Evolutionary conservation across 2,888 invertebrate species (phyloP).

Genomic region (Dynastes grantii): DNA sequence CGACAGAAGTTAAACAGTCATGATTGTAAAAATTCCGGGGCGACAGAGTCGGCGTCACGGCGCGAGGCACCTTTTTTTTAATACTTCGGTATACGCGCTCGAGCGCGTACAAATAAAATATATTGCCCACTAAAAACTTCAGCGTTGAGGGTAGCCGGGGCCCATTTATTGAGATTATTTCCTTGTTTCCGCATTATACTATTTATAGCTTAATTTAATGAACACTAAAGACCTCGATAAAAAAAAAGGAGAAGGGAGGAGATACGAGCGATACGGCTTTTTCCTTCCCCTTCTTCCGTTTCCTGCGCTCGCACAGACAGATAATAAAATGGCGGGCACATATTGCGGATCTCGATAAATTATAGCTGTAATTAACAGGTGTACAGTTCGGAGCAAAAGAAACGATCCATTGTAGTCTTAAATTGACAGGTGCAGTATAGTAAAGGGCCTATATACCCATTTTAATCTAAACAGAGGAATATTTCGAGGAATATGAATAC

Average conservation of each 20-base stretch:
- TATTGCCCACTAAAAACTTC: constrained; percentile 37
- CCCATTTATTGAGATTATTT: constrained; percentile 46
- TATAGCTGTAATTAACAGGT: constrained; percentile 26
- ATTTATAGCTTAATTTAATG: constrained; percentile 51
- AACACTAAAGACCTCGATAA: constrained; percentile 39
- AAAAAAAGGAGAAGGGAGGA: constrained; percentile 8
- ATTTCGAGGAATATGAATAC: too few species aligned
- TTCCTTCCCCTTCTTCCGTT: not conserved
- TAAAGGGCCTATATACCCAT: too few species aligned
- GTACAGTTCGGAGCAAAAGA: not conserved
- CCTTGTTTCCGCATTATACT: constrained; percentile 49
- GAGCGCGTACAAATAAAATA: constrained; percentile 38
- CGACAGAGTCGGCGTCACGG: not conserved
- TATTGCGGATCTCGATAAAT: constrained; percentile 39
- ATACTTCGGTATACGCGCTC: not conserved
- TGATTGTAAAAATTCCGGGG: constrained; percentile 31
- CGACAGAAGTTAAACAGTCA: constrained; percentile 36
- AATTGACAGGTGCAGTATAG: too few species aligned
- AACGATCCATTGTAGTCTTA: too few species aligned
- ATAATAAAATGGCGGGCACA: constrained; percentile 26
- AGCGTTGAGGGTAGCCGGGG: constrained; percentile 28
- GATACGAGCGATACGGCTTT: not conserved
- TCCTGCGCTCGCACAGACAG: not conserved
- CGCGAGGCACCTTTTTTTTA: not conserved
- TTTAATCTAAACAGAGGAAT: too few species aligned